Evolutionary conservation across 1,140 invertebrate species (phyloP), one percentile per base, ranked within the genome.

Genomic region (Hylaeus anthracinus): DNA sequence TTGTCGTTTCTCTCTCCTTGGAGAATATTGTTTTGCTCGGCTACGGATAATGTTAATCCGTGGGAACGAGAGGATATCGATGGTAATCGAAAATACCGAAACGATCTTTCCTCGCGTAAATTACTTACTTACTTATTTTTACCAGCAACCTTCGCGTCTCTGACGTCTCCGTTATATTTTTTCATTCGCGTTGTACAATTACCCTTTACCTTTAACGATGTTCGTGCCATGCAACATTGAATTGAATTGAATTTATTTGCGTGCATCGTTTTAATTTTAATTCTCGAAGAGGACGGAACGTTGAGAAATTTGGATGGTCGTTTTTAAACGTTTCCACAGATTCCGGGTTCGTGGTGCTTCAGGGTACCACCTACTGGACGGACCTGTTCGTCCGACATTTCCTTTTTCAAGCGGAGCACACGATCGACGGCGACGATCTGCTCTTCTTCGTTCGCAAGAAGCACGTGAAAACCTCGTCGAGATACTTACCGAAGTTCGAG

Each of bases 391-490:
- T 98, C 63, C 95, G 97, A 6, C 97, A 99, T 94, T 99, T 99
- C 92, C 94, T 99, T 9, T 98, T 98, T 90, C 97, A 98, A 94
- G 95, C 96, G 69, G 96, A 97, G 87, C 95, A 96, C 86, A 95
- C 96, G 61, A 98, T 97, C 79, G 97, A 98, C 91, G 96, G 97
- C 88, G 98, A 99, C 94, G 98, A 99, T 92, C 95, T 99, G 87
- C 93, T 99, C 66, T 99, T 99, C 93, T 99, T 99, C 94, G 98
- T 99, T 39, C 95, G 98, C 72, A 99, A 99, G 91, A 97, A 97
- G 89, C 97, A 97, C 91, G 96, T 97, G 55, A 98, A 97, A 92
- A 97, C 96, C 58, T 97, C 96, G 69, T 97, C 97, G 65, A 95
- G 97, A 84, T 97, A 97, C 91, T 94, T 98, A 90, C 97, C 97